Base-by-base conservation (phyloP, 2,113 vertebrate genomes). In the Labeo catla region DNA sequence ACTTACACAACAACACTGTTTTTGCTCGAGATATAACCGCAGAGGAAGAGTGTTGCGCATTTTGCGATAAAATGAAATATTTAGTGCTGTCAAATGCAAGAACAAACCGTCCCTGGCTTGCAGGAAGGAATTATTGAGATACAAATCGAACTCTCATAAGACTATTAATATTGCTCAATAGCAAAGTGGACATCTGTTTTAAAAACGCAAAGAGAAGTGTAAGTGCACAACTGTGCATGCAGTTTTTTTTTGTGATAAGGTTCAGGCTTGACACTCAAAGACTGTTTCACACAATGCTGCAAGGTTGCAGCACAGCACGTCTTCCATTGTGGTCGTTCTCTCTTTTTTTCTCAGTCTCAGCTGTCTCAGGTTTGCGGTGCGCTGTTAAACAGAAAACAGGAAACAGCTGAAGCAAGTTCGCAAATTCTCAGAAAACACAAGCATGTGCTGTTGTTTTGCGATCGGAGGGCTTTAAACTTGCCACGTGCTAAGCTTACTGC, bases 321-420 rank as follows among this genome's bases (percentile, higher is more conserved):
- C 80, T 85, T 83, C 54, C 72, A 73, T 8, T 65, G 72, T 52
- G 45, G 34, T 39, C 8, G 12, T 28, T 85, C 43, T 85, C 45
- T 82, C 52, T 65, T 59, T 59, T 59, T 52, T 28, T 76, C 72
- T 81, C 80, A 28, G 13, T 79, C n/a, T 66, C 49, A 34, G 54
- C 47, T 52, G 57, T 76, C 36, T 84, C 87, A 91, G 83, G 81
- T 90, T 81, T 36, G 89, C n/a, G 91, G 91, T 89, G 76, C 89
- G 87, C 81, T 63, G 21, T 85, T 86, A 68, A 81, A 85, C 86
- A 83, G 66, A 91, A 90, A 95, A 94, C 95, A 94, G 95, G 95
- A 95, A 95, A 94, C 95, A 95, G 95, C 94, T 95, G 94, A 95
- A 90, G 83, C 6, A 76, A 2, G 81, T 86, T 77, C 76, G 61